These are phyloP conservation scores for Corydoras maculifer DNA, from an alignment of 2,113 vertebrate genomes.

Conservation along the genomic window DNA sequence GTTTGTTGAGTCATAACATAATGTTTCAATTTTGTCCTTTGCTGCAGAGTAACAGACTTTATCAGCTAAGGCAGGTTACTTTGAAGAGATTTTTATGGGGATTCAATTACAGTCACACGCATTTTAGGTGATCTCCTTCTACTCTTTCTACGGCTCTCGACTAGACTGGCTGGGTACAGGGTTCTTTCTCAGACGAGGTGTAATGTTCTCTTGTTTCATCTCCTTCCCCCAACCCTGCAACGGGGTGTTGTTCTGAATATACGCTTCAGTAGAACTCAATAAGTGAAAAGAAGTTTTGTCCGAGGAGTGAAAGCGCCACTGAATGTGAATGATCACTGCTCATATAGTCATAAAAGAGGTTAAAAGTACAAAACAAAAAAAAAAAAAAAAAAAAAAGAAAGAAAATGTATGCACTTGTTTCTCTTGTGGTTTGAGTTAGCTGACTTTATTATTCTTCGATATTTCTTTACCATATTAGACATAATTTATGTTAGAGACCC, in stretches of 20 bases:
- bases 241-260: conserved; percentile 53
- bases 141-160: not conserved
- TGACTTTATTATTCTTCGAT: too few relatives aligned
- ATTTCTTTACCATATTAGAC: too few relatives aligned
- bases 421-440: too few relatives aligned
- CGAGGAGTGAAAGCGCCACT: conserved; percentile 61
- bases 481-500: too few relatives aligned
- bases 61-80: conserved; percentile 2
- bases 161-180: conserved; percentile 13
- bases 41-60: conserved; percentile 11
- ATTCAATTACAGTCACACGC: conserved; percentile 23
- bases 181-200: conserved; percentile 25
- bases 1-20: not conserved
- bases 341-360: conserved; percentile 52
- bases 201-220: conserved; percentile 30
- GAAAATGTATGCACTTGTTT: too few relatives aligned
- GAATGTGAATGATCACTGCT: conserved; percentile 63
- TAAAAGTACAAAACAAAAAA: too few relatives aligned
- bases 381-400: too few relatives aligned
- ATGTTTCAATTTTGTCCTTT: not conserved
- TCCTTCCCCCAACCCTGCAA: conserved; percentile 33
- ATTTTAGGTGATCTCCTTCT: conserved; percentile 13
- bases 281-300: conserved; percentile 57
- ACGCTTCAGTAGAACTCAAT: conserved; percentile 64
- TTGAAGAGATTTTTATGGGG: conserved; percentile 1